Evolutionary conservation across 2,888 invertebrate genomes (phyloP), one percentile per base, ranked within the genome.

Genomic region (Amphipoea oculea): DNA sequence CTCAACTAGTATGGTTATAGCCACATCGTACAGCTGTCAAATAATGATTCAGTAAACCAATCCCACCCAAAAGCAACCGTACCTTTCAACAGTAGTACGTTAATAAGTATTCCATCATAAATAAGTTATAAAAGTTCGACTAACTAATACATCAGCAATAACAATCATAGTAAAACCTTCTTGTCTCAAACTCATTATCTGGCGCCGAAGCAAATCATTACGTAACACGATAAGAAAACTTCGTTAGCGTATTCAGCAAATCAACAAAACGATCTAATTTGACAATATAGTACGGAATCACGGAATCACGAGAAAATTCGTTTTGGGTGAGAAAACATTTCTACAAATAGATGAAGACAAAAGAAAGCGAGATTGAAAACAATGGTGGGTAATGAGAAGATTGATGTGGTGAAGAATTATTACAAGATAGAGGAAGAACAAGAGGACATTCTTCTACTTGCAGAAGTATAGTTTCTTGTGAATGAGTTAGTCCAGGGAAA

Each of bases 221-320:
- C 57, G 76, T 73, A 81, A 81, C 65, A 65, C 4, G 77, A 84
- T 81, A 84, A 81, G 65, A 81, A 83, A 84, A 85, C 71, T 84
- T 85, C 71, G 85, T 84, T 81, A 84, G 65, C 65, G 17, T 45
- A 81, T 67, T 84, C 80, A 73, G 84, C 81, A 73, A 73, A 79
- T 84, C 70, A 70, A 63, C 83, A 70, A 70, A 73, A 79, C 74
- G 73, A 84, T 71, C 67, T 83, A 68, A 83, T 83, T 83, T 82
- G 79, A 83, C 84, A 79, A 83, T 76, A 69, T 69, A 60, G 65
- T 78, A 78, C 42, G 45, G n/a, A 65, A 51, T 72, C 68, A 78
- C 42, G 45, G n/a, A 65, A 51, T 72, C 68, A 71, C 62, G 57
- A 63, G 70, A 70, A 83, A 83, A 82, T 74, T 60, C 51, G n/a